Base-by-base conservation (phyloP, 2,888 invertebrate genomes). In the Tetheella fluctuosa region DNA sequence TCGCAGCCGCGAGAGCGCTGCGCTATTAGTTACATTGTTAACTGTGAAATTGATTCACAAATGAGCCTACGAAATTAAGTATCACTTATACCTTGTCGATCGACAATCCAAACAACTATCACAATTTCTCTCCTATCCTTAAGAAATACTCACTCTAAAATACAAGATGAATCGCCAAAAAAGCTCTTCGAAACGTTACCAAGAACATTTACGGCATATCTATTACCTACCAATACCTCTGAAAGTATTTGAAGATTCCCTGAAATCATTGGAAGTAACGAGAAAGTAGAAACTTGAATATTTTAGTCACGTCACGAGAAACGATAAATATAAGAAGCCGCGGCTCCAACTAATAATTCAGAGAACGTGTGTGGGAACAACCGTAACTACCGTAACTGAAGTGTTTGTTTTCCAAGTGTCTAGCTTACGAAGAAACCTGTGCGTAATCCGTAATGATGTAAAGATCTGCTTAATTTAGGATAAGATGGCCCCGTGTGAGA, bases 301-400 rank as follows among this genome's bases (percentile, higher is more conserved):
- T 81, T 79, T 77, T 70, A 77, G 78, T 78, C 79, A 79, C 79
- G 82, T 80, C 73, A 74, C 74, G 68, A 70, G 63, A 64, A 65
- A 65, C 77, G 73, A 83, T 81, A 81, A 78, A 82, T 82, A 81
- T 71, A 74, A 77, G 59, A 60, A 54, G 42, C 71, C 67, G 67
- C 65, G 67, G 72, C 64, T 67, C 70, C 68, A 71, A 74, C 79
- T 75, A 78, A 80, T 81, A 78, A 79, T 80, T 79, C 76, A 80
- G 67, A 67, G 64, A 78, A 78, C 74, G 76, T 79, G 72, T 65
- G 64, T 72, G 67, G 67, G 67, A 77, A 76, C 81, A 76, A 77
- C 66, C 70, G 65, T 68, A 66, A 74, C 81, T 77, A 77, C 66
- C 70, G 65, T 68, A 66, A 74, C 73, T 69, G 72, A 68, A 70